Conservation (phyloP, 2,888 invertebrate genomes). For the Galerucella nymphaeae region DNA sequence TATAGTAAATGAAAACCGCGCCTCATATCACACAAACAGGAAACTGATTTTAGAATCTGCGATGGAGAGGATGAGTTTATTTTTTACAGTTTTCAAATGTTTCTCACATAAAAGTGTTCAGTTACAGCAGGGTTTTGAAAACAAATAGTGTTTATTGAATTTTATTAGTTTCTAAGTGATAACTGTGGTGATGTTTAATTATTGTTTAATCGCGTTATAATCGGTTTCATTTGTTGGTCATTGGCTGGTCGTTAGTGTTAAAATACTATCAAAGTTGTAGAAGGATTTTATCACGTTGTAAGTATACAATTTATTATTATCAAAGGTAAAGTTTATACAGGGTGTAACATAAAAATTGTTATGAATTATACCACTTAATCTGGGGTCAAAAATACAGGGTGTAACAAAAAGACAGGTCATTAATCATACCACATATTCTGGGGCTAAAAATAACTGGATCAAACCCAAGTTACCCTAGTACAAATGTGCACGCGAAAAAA, state of each 20-base stretch:
- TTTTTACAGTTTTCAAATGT: constrained; percentile 22
- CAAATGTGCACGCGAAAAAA: too few relatives aligned
- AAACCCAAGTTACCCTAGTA: too few relatives aligned
- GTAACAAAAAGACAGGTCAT: too few relatives aligned
- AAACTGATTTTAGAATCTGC: constrained; percentile 37
- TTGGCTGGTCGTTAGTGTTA: neutral
- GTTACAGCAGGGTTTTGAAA: neutral
- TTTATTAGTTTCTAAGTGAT: neutral
- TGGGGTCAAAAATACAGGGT: too few relatives aligned
- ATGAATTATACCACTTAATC: neutral
- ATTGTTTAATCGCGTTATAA: constrained; percentile 2
- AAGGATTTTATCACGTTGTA: neutral
- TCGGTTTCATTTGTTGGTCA: neutral
- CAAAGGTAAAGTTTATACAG: neutral
- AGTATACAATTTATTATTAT: neutral
- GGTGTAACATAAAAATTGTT: too few relatives aligned
- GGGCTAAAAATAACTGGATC: too few relatives aligned
- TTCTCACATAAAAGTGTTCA: neutral
- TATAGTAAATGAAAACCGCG: constrained; percentile 35
- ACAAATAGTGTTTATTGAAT: neutral
- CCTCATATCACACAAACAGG: constrained; percentile 37
- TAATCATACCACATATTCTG: too few relatives aligned
- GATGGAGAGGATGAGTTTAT: constrained; percentile 32
- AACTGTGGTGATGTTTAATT: neutral
- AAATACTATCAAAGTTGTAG: neutral